phyloP scores from a whole-genome alignment of 2,113 vertebrate genomes.

The Hydrochoerus hydrochaeris region DNA sequence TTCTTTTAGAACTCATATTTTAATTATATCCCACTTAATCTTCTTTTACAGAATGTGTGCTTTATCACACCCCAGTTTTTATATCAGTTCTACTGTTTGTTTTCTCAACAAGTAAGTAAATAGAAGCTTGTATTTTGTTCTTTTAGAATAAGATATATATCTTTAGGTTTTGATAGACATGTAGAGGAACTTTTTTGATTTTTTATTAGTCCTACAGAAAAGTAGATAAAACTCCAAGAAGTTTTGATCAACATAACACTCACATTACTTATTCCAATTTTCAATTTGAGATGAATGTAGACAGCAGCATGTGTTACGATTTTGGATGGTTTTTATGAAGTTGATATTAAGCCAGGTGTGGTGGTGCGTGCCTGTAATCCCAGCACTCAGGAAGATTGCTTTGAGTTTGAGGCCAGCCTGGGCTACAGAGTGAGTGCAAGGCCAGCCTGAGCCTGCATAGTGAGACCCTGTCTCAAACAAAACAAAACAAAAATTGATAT shows the following conservation, averaged over 20 bases:
- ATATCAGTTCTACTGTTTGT: slow-evolving; percentile 99
- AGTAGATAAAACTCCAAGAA: slow-evolving; percentile 14
- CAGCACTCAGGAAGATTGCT: no score
- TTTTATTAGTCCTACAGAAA: slow-evolving; percentile 15
- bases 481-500: not conserved
- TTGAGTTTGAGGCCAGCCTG: no score
- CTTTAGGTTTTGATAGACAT: not conserved
- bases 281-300: slow-evolving; percentile 35
- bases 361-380: no score
- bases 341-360: not conserved
- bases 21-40: slow-evolving; percentile 57
- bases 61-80: slow-evolving; percentile 99
- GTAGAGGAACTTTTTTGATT: not conserved
- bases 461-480: no score
- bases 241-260: slow-evolving; percentile 6
- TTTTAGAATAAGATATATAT: slow-evolving; percentile 41
- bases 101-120: slow-evolving; percentile 99
- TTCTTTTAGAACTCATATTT: slow-evolving; percentile 45
- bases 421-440: no score
- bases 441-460: no score
- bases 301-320: slow-evolving; percentile 45
- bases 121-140: slow-evolving; percentile 61
- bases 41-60: slow-evolving; percentile 98
- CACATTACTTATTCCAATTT: slow-evolving; percentile 50
- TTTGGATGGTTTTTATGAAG: slow-evolving; percentile 31